These are phyloP conservation scores for Mormyrus proboscirostris DNA, from an alignment of 2,797 vertebrate species.

Conservation along the genomic window DNA sequence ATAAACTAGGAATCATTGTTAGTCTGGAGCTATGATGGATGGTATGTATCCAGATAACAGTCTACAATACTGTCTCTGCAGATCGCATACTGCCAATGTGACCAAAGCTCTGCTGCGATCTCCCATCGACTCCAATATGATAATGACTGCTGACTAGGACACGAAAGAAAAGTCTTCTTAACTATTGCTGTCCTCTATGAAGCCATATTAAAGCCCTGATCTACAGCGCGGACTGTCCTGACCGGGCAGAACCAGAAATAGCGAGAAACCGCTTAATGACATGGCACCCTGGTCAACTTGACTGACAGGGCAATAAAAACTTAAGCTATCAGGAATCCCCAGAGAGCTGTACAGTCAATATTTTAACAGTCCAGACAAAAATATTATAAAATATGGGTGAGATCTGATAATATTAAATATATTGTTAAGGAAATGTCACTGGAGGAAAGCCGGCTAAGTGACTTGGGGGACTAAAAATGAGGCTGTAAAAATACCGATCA, in stretches of 20 bases:
- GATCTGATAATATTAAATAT: neutral
- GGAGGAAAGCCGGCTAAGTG: neutral
- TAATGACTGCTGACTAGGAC: slow-evolving; percentile 25
- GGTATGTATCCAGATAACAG: slow-evolving; percentile 10
- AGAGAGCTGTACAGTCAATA: neutral
- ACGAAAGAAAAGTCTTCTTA: slow-evolving; percentile 23
- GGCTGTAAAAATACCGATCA: neutral
- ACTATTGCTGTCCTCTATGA: slow-evolving; percentile 21
- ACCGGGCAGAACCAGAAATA: neutral
- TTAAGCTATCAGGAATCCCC: neutral
- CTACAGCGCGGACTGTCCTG: slow-evolving; percentile 20
- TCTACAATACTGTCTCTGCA: slow-evolving; percentile 23
- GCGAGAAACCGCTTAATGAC: neutral
- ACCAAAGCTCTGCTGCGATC: slow-evolving; percentile 27
- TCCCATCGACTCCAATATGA: slow-evolving; percentile 27
- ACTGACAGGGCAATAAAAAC: neutral
- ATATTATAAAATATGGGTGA: neutral
- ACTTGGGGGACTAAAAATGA: neutral
- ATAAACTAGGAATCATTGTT: neutral
- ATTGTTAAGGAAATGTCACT: neutral
- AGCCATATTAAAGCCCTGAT: slow-evolving; percentile 31
- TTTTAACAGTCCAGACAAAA: neutral
- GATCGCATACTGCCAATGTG: slow-evolving; percentile 12
- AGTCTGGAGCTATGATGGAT: neutral
- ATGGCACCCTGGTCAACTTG: neutral